These are phyloP conservation scores for Rotaria macrura DNA, from an alignment of 2,888 invertebrate genomes.

Conservation along the genomic window DNA sequence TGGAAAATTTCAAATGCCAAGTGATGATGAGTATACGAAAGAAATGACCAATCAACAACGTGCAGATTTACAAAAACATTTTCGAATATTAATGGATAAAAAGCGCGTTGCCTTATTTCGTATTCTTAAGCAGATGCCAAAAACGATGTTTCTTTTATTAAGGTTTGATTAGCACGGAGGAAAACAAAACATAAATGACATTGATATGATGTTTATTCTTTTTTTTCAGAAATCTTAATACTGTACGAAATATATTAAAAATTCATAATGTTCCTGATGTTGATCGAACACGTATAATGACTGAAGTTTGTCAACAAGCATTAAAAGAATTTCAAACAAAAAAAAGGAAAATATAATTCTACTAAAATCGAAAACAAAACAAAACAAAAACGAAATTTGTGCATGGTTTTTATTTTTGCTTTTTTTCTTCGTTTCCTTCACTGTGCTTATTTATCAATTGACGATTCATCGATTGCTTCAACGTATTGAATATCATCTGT, in stretches of 20 bases:
- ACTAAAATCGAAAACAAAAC: neutral
- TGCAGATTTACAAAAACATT: neutral
- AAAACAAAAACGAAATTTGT: neutral
- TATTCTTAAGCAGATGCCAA: slow-evolving; percentile 14
- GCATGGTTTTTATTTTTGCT: neutral
- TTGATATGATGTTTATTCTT: neutral
- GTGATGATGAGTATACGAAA: neutral
- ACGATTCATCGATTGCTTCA: slow-evolving; percentile 4
- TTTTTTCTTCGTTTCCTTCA: neutral
- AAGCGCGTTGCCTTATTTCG: neutral
- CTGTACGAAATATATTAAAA: slow-evolving; percentile 11
- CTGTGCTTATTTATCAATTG: neutral
- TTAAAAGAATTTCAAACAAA: neutral
- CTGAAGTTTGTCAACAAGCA: neutral
- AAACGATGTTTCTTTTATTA: slow-evolving; percentile 18
- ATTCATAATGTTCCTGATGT: neutral
- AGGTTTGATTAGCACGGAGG: neutral
- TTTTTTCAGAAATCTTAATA: neutral
- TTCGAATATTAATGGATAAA: slow-evolving; percentile 5
- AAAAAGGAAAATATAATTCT: neutral
- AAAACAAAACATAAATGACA: neutral
- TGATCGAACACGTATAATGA: neutral
- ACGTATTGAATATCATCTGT: slow-evolving; percentile 18
- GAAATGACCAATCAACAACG: neutral
- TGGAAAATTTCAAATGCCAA: slow-evolving; percentile 30